Evolutionary conservation across 92 coral and sea anemone genomes (phyloP).

Genomic region (Zoanthus gigantus): DNA sequence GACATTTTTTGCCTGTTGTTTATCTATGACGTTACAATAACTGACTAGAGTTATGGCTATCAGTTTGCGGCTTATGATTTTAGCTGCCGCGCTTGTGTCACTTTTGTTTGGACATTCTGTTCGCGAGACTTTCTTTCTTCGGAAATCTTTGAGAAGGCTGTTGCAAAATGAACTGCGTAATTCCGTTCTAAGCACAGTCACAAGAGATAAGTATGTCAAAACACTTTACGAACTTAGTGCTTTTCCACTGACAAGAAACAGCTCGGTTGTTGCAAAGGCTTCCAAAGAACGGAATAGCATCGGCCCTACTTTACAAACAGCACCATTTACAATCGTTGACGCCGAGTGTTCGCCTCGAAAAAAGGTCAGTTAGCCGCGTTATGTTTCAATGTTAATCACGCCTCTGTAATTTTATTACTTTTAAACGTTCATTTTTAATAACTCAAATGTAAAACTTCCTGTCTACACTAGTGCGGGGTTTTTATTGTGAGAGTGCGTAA

Average conservation of each 20-base stretch:
- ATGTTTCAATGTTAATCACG: no score
- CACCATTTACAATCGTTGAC: not conserved
- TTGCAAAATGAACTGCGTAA: conserved; percentile 62
- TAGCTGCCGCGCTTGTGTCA: not conserved
- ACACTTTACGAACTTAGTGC: conserved; percentile 61
- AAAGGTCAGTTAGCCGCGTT: conserved; percentile 23
- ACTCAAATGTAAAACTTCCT: not conserved
- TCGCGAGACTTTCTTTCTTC: conserved; percentile 62
- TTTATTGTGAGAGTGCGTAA: not conserved
- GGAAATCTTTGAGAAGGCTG: conserved; percentile 59
- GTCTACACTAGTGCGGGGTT: not conserved
- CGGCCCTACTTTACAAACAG: not conserved
- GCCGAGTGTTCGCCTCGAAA: not conserved
- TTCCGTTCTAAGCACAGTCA: conserved; percentile 18
- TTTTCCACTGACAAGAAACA: conserved; percentile 35
- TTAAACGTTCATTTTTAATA: not conserved
- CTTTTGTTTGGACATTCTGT: conserved; percentile 25
- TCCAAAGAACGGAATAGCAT: not conserved
- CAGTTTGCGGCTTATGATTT: not conserved
- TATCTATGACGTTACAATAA: not conserved
- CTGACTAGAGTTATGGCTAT: not conserved
- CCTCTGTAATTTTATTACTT: not conserved
- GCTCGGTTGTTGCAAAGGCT: not conserved
- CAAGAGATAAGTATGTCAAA: conserved; percentile 52
- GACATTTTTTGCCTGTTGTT: not conserved